These are phyloP conservation scores for Luperina nickerlii DNA, from an alignment of 2,888 invertebrate genomes.

Conservation along the genomic window DNA sequence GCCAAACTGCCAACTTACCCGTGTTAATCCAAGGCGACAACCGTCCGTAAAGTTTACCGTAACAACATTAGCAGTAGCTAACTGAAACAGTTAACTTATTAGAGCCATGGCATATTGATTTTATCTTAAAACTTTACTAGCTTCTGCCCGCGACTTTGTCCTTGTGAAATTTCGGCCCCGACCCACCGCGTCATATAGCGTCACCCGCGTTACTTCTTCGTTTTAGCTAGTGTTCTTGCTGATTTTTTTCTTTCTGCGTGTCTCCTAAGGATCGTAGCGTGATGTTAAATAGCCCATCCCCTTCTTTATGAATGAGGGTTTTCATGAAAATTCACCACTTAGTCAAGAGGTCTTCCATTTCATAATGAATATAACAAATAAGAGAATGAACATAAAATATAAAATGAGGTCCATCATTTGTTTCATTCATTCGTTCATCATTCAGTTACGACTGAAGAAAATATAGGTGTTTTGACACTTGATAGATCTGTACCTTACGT, in stretches of 20 bases:
- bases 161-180: background rate
- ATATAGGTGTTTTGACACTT: background rate
- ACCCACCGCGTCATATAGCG: too few species aligned
- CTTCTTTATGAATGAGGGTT: background rate
- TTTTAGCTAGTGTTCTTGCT: background rate
- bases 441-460: background rate
- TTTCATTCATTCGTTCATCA: background rate
- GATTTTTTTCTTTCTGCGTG: background rate
- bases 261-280: background rate
- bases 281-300: background rate
- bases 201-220: background rate
- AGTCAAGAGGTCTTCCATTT: background rate
- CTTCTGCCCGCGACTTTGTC: too few species aligned
- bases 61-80: constrained; percentile 44
- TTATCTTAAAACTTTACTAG: constrained; percentile 32
- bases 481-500: background rate
- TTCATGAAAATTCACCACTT: background rate
- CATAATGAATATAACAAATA: too few species aligned
- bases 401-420: background rate
- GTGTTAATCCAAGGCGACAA: constrained; percentile 52
- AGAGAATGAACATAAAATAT: too few species aligned
- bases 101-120: constrained; percentile 45
- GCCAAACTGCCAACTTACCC: constrained; percentile 35
- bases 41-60: constrained; percentile 47
- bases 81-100: constrained; percentile 49